phyloP scores from a whole-genome alignment of 1,140 invertebrate genomes.

The Achatina immaculata region DNA sequence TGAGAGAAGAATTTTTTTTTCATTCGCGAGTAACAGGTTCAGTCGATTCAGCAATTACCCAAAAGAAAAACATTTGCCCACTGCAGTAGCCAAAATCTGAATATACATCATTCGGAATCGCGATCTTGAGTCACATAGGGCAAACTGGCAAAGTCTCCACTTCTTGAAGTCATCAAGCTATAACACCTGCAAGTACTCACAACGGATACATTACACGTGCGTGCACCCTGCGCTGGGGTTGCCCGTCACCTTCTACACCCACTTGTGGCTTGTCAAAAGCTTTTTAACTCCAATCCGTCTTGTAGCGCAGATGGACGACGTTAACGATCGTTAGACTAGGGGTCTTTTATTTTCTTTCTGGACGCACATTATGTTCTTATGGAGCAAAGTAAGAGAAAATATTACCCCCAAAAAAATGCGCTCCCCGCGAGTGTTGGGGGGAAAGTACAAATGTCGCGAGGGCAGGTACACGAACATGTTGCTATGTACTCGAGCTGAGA shows the following conservation, averaged over 20 bases:
- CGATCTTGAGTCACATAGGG: constrained; percentile 20
- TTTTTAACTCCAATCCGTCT: constrained; percentile 9
- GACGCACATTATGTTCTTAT: background rate
- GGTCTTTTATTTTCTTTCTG: background rate
- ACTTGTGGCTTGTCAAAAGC: constrained; percentile 27
- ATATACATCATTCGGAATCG: background rate
- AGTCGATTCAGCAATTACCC: too few species aligned
- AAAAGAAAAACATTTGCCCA: too few species aligned
- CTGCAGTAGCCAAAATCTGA: too few species aligned
- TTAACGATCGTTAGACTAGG: constrained; percentile 8
- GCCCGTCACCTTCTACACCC: constrained; percentile 12
- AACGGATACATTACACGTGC: constrained; percentile 32
- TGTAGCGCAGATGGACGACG: background rate
- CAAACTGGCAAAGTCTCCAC: constrained; percentile 1
- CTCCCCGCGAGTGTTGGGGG: background rate
- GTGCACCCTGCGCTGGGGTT: constrained; percentile 1
- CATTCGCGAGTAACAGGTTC: too few species aligned
- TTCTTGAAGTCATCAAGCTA: constrained; percentile 24
- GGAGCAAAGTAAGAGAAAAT: constrained; percentile 9
- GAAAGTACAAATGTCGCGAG: background rate
- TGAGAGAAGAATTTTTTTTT: too few species aligned
- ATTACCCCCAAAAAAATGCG: background rate
- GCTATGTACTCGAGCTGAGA: background rate
- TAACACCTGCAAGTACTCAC: constrained; percentile 25
- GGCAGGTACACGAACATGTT: background rate